Conservation (phyloP, 2,888 invertebrate species). For the Pinctada fucata region DNA sequence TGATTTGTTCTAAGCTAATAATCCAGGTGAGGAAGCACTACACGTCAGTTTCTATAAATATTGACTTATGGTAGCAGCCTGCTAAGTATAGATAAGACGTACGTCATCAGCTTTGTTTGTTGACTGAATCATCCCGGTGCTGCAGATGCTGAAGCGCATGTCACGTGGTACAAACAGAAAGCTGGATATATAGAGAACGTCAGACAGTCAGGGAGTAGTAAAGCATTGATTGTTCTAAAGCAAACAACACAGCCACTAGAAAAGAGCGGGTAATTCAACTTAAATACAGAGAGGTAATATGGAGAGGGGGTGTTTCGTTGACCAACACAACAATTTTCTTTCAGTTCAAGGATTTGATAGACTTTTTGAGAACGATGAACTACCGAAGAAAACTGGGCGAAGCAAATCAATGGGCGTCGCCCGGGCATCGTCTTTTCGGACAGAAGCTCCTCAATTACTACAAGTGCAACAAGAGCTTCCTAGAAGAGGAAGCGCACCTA, state of each 20-base stretch:
- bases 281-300: not conserved
- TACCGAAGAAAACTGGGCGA: not conserved
- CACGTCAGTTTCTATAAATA: too few relatives aligned
- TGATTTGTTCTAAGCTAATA: too few relatives aligned
- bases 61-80: too few relatives aligned
- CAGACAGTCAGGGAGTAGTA: too few relatives aligned
- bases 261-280: not conserved
- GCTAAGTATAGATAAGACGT: too few relatives aligned
- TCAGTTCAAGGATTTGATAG: not conserved
- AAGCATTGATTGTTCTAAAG: not conserved
- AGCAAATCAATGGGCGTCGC: conserved; percentile 3
- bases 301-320: not conserved
- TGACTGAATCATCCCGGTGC: not conserved
- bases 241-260: not conserved
- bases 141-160: not conserved
- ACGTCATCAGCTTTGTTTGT: not conserved
- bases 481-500: conserved; percentile 16
- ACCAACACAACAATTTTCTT: not conserved
- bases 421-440: conserved; percentile 17
- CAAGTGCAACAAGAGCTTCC: conserved; percentile 4
- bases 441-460: conserved; percentile 6
- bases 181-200: too few relatives aligned
- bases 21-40: too few relatives aligned
- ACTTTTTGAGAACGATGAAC: not conserved
- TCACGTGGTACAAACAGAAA: not conserved